Percentiles rank a stretch among this genome's conserved stretches.
phyloP scores from a whole-genome alignment of 2,888 invertebrate genomes.

The Terebella lapidaria region DNA sequence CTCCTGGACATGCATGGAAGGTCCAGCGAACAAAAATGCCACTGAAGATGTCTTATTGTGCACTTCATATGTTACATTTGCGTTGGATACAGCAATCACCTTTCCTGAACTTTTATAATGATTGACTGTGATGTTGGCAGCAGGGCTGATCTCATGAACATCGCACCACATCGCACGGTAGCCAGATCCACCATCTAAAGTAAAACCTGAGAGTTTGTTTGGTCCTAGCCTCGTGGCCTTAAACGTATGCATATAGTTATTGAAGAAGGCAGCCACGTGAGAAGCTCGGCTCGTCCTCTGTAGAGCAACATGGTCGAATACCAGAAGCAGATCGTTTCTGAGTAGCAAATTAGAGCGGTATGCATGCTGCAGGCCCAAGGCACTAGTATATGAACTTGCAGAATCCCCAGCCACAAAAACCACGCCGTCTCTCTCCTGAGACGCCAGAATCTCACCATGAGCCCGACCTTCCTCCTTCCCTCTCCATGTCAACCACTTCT shows the following conservation, averaged over 20 bases:
- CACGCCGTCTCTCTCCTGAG: neutral
- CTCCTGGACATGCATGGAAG: neutral
- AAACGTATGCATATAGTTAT: slow-evolving; percentile 1
- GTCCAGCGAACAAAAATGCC: no score
- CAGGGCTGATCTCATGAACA: neutral
- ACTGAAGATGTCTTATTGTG: no score
- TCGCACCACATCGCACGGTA: slow-evolving; percentile 2
- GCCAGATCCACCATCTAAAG: no score
- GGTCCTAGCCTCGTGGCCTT: neutral
- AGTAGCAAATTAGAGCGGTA: slow-evolving; percentile 2
- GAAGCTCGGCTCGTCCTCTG: neutral
- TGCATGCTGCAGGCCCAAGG: neutral
- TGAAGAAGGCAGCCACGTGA: slow-evolving; percentile 1
- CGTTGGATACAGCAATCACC: slow-evolving; percentile 4
- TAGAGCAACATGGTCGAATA: slow-evolving; percentile 2
- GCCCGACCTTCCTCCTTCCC: neutral
- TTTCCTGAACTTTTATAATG: neutral
- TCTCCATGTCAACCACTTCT: neutral
- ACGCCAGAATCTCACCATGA: neutral
- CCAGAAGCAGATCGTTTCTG: neutral
- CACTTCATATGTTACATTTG: slow-evolving; percentile 4
- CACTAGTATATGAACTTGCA: neutral
- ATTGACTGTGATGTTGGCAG: neutral
- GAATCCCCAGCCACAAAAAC: slow-evolving; percentile 8
- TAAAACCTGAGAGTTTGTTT: no score